Conservation (phyloP, 2,888 invertebrate species). For the Mesochorus sp. region DNA sequence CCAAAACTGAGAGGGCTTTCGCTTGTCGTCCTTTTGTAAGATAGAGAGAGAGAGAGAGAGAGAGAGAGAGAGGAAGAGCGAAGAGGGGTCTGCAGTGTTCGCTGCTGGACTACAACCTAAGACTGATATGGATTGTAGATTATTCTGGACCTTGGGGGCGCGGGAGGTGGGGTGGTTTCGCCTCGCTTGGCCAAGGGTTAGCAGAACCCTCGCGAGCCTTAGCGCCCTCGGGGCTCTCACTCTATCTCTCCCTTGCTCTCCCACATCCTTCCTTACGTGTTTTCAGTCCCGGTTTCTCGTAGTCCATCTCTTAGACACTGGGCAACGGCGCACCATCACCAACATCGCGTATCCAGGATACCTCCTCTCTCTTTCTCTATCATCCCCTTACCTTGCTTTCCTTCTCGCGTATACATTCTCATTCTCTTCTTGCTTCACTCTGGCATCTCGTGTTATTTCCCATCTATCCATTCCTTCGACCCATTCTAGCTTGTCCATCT, state of each 20-base stretch:
- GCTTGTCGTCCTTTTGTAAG: slow-evolving; percentile 27
- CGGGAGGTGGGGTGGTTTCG: slow-evolving; percentile 70
- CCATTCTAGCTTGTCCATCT: slow-evolving; percentile 67
- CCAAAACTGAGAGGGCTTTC: slow-evolving; percentile 56
- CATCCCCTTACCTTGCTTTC: slow-evolving; percentile 49
- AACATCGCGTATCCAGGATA: slow-evolving; percentile 45
- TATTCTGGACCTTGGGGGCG: slow-evolving; percentile 82
- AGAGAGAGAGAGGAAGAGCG: slow-evolving; percentile 37
- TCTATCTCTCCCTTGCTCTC: slow-evolving; percentile 63
- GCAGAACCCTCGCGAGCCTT: slow-evolving; percentile 67
- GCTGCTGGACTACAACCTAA: slow-evolving; percentile 78
- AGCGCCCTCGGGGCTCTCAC: slow-evolving; percentile 51
- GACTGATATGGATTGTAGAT: slow-evolving; percentile 83
- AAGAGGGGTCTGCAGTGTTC: slow-evolving; percentile 62
- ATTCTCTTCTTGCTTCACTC: slow-evolving; percentile 47
- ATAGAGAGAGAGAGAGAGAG: slow-evolving; percentile 50
- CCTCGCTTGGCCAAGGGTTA: slow-evolving; percentile 79
- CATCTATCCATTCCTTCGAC: slow-evolving; percentile 51
- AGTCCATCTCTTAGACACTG: slow-evolving; percentile 52
- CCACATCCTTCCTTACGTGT: slow-evolving; percentile 62
- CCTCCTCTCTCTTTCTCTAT: slow-evolving; percentile 20
- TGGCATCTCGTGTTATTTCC: slow-evolving; percentile 43
- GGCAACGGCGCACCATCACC: slow-evolving; percentile 55
- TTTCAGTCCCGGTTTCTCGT: slow-evolving; percentile 46
- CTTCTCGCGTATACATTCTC: slow-evolving; percentile 51